Evolutionary conservation across 2,888 invertebrate genomes (phyloP).

Genomic region (Capitulum mitella): DNA sequence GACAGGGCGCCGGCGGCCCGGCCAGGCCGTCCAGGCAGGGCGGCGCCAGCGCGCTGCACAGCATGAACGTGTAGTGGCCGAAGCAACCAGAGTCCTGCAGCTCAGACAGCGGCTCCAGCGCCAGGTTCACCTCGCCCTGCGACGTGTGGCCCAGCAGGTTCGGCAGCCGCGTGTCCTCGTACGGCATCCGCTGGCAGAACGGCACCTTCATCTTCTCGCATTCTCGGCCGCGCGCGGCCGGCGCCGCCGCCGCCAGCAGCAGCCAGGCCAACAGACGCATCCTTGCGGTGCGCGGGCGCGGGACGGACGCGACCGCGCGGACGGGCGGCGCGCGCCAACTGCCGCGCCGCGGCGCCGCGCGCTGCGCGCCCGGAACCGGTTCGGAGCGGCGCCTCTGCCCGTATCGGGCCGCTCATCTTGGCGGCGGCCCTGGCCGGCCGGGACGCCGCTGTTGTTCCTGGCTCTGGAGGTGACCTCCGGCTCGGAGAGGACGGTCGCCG

Average conservation of each 20-base stretch:
- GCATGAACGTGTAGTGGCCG: neutral
- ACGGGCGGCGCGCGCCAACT: no score
- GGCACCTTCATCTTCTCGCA: conserved; percentile 25
- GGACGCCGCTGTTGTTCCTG: no score
- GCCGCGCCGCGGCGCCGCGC: no score
- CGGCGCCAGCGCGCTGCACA: conserved; percentile 18
- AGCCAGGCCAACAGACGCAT: neutral
- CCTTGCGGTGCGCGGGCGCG: neutral
- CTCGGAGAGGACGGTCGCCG: no score
- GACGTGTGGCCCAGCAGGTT: neutral
- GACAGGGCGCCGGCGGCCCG: neutral
- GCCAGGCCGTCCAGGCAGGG: neutral
- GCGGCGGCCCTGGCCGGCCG: no score
- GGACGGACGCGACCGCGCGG: no score
- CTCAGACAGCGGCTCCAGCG: conserved; percentile 3
- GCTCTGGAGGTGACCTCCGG: no score
- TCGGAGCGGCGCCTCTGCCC: no score
- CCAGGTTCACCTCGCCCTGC: neutral
- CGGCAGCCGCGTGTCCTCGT: neutral
- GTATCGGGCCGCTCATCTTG: no score
- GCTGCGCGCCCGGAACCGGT: no score
- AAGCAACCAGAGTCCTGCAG: conserved; percentile 1
- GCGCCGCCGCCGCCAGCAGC: neutral
- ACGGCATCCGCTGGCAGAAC: neutral
- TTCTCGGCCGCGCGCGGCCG: neutral